Percentiles rank a stretch among this genome's conserved stretches.
phyloP scores from a whole-genome alignment of 1,140 invertebrate genomes.

The Mya arenaria region DNA sequence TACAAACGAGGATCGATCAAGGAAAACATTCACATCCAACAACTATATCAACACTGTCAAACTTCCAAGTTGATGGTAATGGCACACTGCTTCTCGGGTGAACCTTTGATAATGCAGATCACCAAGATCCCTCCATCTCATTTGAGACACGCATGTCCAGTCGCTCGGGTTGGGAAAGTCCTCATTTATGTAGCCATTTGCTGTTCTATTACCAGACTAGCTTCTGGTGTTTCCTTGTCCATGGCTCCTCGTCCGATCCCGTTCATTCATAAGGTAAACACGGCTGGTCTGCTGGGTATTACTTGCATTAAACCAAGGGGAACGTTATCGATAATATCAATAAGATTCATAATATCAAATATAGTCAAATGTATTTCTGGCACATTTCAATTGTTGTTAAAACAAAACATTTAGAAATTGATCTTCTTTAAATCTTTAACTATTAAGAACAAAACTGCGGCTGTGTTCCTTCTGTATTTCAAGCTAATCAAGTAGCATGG shows the following conservation, averaged over 20 bases:
- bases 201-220: too few species aligned
- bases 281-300: background rate
- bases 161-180: background rate
- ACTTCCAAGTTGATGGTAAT: background rate
- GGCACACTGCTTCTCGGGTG: background rate
- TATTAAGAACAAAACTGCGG: too few species aligned
- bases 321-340: too few species aligned
- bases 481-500: too few species aligned
- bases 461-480: too few species aligned
- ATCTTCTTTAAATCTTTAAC: too few species aligned
- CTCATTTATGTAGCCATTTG: background rate
- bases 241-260: background rate
- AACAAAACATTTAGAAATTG: too few species aligned
- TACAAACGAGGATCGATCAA: background rate
- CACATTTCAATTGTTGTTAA: too few species aligned
- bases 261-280: background rate
- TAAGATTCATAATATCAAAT: too few species aligned
- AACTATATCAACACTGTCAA: background rate
- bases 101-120: constrained; percentile 16
- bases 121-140: background rate
- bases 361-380: too few species aligned
- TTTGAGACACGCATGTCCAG: background rate
- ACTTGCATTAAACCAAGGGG: background rate
- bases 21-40: background rate
- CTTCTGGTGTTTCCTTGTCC: background rate